Base-by-base conservation (phyloP, 2,888 invertebrate genomes). In the Caenorhabditis sp. region DNA sequence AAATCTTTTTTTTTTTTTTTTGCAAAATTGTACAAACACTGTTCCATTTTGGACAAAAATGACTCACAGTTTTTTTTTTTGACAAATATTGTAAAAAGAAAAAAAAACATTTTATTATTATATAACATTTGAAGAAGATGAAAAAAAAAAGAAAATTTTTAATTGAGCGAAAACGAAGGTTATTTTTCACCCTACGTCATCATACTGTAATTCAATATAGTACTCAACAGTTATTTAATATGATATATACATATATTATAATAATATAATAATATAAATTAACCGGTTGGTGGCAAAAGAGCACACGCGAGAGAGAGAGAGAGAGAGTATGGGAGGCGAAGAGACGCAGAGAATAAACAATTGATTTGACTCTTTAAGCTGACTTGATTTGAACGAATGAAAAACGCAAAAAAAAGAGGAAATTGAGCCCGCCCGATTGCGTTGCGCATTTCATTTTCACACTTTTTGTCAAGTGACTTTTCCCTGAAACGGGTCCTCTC, bases 261-360 rank as follows among this genome's bases (percentile, higher is more conserved):
- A n/a, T n/a, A 52, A 52, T 21, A 52, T 14, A 21, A 21, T 52
- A n/a, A n/a, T n/a, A n/a, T n/a, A n/a, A n/a, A 54, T 54, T 54
- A 43, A 43, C 43, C 43, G 43, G 43, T 43, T 43, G 43, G 14
- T 14, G 43, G 8, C 8, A 7, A 43, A 12, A 12, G 7, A 14
- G 7, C 43, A 43, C 43, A n/a, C n/a, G n/a, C n/a, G n/a, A n/a
- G n/a, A n/a, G n/a, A n/a, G n/a, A n/a, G n/a, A n/a, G n/a, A n/a
- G 17, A 43, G 14, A 43, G 5, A 43, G 43, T 43, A 43, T 43
- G 43, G 7, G 17, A 43, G 3, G 14, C 3, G 12, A 14, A 43
- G 43, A 43, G 43, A 43, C 12, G 17, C 43, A 43, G 43, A 43
- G 43, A 43, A 43, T 43, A 43, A 43, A 43, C 43, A 43, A 17